These are phyloP conservation scores for Nothura maculosa DNA, from an alignment of 2,797 vertebrate genomes.

Conservation along the genomic window DNA sequence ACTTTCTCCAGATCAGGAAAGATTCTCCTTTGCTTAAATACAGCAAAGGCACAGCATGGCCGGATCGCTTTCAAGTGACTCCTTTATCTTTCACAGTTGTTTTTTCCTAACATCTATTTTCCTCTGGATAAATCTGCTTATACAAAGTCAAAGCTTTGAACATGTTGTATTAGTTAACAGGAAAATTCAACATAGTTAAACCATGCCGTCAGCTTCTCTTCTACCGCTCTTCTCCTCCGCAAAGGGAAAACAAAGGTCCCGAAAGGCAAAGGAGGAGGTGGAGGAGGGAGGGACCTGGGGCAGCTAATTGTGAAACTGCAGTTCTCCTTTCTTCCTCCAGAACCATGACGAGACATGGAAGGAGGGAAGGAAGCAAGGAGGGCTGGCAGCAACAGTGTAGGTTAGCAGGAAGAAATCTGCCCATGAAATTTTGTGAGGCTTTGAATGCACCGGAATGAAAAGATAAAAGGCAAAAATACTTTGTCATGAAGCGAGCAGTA, in stretches of 20 bases:
- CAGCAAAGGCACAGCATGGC: not conserved
- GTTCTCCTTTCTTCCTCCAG: not conserved
- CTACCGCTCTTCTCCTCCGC: not conserved
- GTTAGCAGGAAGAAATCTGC: not conserved
- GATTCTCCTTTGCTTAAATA: not conserved
- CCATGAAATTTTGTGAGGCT: not conserved
- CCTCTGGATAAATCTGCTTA: slow-evolving; percentile 62
- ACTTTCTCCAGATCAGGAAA: slow-evolving; percentile 46
- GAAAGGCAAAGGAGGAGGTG: not conserved
- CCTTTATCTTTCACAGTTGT: slow-evolving; percentile 60
- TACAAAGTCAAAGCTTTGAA: slow-evolving; percentile 41
- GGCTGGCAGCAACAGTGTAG: not conserved
- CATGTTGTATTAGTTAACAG: slow-evolving; percentile 74
- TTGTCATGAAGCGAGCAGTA: not conserved
- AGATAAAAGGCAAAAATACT: not conserved
- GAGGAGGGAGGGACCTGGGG: not conserved
- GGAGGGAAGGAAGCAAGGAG: not conserved
- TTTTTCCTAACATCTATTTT: slow-evolving; percentile 42
- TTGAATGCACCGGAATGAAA: not conserved
- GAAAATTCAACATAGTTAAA: slow-evolving; percentile 59
- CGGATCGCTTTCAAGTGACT: slow-evolving; percentile 64
- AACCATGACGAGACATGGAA: accelerated
- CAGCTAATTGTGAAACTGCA: not conserved
- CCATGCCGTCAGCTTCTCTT: slow-evolving; percentile 45
- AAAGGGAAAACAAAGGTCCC: slow-evolving; percentile 26